These are phyloP conservation scores for Phrynocephalus forsythii DNA, from an alignment of 2,797 vertebrate species.

Conservation along the genomic window DNA sequence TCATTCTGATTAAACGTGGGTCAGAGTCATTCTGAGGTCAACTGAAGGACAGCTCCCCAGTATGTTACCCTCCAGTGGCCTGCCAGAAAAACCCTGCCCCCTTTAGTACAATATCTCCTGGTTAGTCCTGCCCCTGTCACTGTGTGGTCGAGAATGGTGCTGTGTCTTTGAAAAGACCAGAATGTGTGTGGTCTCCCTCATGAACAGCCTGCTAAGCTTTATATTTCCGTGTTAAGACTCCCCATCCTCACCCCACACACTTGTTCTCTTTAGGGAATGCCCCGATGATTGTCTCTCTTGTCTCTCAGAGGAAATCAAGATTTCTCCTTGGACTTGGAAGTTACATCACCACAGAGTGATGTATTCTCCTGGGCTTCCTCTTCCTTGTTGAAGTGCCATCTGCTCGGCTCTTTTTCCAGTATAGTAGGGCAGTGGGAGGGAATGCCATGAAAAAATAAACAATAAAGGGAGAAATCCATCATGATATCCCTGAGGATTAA, in stretches of 20 bases:
- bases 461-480: slow-evolving; percentile 87
- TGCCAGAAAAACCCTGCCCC: slow-evolving; percentile 37
- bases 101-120: slow-evolving; percentile 22
- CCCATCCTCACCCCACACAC: slow-evolving; percentile 43
- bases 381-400: slow-evolving; percentile 78
- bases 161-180: slow-evolving; percentile 25
- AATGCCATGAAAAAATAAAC: slow-evolving; percentile 78
- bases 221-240: slow-evolving; percentile 62
- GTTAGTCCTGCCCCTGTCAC: slow-evolving; percentile 43
- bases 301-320: slow-evolving; percentile 97
- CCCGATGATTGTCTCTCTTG: slow-evolving; percentile 80
- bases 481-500: slow-evolving; percentile 92
- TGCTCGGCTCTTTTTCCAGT: slow-evolving; percentile 69
- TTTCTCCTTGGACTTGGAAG: slow-evolving; percentile 68
- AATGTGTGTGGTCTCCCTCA: slow-evolving; percentile 49
- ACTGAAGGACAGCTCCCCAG: slow-evolving; percentile 69
- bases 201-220: slow-evolving; percentile 61
- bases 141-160: slow-evolving; percentile 46
- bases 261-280: slow-evolving; percentile 62
- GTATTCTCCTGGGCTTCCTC: slow-evolving; percentile 81
- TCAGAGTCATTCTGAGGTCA: slow-evolving; percentile 78
- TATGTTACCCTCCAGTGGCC: slow-evolving; percentile 29
- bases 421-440: slow-evolving; percentile 73
- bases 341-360: slow-evolving; percentile 81
- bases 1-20: slow-evolving; percentile 74